phyloP scores from a whole-genome alignment of 2,113 vertebrate genomes.

The Electrona antarctica region DNA sequence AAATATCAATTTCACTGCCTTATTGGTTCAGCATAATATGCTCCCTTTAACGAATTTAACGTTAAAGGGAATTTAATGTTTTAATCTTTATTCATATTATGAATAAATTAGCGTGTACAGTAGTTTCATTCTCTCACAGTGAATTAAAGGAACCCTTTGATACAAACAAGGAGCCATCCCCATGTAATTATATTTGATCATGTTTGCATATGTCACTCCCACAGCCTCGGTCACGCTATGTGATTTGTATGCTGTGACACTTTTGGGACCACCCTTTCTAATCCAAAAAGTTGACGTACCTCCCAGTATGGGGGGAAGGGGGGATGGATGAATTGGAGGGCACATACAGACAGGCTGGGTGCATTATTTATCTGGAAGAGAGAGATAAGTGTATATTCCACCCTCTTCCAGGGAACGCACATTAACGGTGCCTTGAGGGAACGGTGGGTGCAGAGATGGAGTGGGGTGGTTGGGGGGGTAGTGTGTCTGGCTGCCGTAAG shows the following conservation, averaged over 20 bases:
- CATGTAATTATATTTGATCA: slow-evolving; percentile 77
- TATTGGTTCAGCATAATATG: slow-evolving; percentile 26
- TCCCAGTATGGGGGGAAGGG: slow-evolving; percentile 13
- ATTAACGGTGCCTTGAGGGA: slow-evolving; percentile 70
- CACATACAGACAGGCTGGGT: slow-evolving; percentile 60
- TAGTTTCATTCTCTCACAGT: slow-evolving; percentile 50
- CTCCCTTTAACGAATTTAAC: too few relatives aligned
- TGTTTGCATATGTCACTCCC: slow-evolving; percentile 74
- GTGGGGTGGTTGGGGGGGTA: neutral
- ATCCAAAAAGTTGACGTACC: slow-evolving; percentile 57
- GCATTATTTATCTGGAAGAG: slow-evolving; percentile 71
- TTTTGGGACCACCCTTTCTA: slow-evolving; percentile 60
- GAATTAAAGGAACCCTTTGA: slow-evolving; percentile 60
- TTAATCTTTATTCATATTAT: neutral
- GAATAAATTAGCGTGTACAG: slow-evolving; percentile 57
- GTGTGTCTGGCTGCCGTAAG: slow-evolving; percentile 54
- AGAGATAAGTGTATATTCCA: slow-evolving; percentile 71
- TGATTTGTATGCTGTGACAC: slow-evolving; percentile 47
- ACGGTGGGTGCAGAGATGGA: neutral
- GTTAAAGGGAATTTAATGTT: slow-evolving; percentile 19
- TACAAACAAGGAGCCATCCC: slow-evolving; percentile 67
- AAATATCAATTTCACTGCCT: slow-evolving; percentile 45
- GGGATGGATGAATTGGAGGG: slow-evolving; percentile 51
- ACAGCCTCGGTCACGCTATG: slow-evolving; percentile 60
- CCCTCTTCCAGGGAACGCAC: slow-evolving; percentile 58